phyloP scores from a whole-genome alignment of 2,113 vertebrate species.

The Peromyscus californicus region DNA sequence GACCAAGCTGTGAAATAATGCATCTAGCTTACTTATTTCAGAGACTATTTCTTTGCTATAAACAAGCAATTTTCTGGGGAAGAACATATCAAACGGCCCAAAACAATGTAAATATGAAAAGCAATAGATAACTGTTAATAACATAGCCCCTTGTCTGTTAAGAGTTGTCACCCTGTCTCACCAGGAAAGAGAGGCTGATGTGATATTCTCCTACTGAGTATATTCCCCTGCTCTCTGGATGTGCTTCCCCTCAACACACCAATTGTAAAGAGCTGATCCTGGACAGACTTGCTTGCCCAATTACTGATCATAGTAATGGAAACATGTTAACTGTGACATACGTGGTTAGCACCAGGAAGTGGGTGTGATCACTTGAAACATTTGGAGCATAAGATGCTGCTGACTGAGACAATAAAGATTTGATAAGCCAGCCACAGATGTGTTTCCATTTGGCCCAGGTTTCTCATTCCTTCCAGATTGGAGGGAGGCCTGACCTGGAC shows the following conservation, averaged over 20 bases:
- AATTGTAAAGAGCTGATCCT: neutral
- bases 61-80: conserved; percentile 29
- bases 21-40: conserved; percentile 36
- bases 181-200: conserved; percentile 41
- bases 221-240: neutral
- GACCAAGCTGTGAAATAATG: conserved; percentile 5
- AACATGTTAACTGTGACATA: neutral
- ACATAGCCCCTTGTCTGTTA: conserved; percentile 8
- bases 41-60: conserved; percentile 19
- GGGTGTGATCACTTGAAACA: neutral
- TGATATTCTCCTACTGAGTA: neutral
- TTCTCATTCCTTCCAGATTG: neutral
- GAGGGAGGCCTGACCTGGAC: neutral
- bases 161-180: conserved; percentile 15
- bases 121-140: conserved; percentile 40
- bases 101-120: conserved; percentile 71
- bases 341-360: neutral
- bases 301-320: neutral
- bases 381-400: neutral
- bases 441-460: neutral
- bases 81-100: neutral
- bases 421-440: neutral
- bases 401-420: neutral
- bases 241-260: neutral
- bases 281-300: neutral